Percentiles rank a stretch among this genome's conserved stretches.
Evolutionary conservation across 2,113 vertebrate species (phyloP).

Genomic region (Halichoeres trimaculatus): DNA sequence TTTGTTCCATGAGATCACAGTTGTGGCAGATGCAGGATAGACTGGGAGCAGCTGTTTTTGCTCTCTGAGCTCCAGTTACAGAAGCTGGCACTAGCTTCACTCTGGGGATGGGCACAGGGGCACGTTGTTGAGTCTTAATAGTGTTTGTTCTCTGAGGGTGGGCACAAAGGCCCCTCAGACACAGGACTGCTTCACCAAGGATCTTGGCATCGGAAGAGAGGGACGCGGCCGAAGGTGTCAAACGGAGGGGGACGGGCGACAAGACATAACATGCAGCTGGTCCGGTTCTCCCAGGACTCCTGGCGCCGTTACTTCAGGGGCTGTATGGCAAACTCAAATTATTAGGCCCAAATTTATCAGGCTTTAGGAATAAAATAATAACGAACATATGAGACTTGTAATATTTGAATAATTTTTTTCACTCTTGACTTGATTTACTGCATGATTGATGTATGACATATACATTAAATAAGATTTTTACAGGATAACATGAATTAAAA

Average conservation of each 20-base stretch:
- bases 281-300: conserved; percentile 63
- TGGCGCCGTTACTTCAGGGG: conserved; percentile 73
- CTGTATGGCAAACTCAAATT: conserved; percentile 24
- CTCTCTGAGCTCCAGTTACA: conserved; percentile 77
- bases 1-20: conserved; percentile 82
- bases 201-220: conserved; percentile 77
- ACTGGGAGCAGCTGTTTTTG: conserved; percentile 81
- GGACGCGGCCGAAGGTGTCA: conserved; percentile 71
- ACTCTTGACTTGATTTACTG: too few species aligned
- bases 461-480: background rate
- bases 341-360: conserved; percentile 1
- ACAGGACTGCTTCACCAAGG: conserved; percentile 30
- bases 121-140: conserved; percentile 61
- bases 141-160: conserved; percentile 79
- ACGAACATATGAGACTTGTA: too few species aligned
- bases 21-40: conserved; percentile 81
- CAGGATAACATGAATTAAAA: background rate
- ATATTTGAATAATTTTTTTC: too few species aligned
- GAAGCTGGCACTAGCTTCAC: conserved; percentile 62
- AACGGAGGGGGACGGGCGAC: conserved; percentile 65
- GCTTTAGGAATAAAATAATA: too few species aligned
- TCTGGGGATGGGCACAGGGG: conserved; percentile 71
- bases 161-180: conserved; percentile 72
- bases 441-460: too few species aligned
- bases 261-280: conserved; percentile 75